Conservation (phyloP, 2,888 invertebrate genomes). For the Patella pellucida region DNA sequence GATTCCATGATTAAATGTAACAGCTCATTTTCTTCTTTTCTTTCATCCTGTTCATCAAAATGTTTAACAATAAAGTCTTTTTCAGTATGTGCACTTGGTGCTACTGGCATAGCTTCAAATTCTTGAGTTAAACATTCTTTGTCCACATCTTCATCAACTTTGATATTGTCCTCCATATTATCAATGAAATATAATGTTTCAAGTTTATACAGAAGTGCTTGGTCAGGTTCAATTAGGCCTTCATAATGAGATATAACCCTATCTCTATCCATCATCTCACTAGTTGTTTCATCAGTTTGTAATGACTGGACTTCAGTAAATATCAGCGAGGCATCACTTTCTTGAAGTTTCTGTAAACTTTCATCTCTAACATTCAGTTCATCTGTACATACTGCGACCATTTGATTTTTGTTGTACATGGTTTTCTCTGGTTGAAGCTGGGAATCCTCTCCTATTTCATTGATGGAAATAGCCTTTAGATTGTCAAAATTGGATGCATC, state of each 20-base stretch:
- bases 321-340: neutral
- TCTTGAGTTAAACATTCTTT: no score
- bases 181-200: slow-evolving; percentile 32
- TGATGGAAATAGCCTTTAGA: neutral
- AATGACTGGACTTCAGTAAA: neutral
- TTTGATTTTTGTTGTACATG: neutral
- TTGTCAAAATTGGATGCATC: slow-evolving; percentile 3
- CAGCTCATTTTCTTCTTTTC: slow-evolving; percentile 18
- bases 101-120: no score
- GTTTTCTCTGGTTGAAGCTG: neutral
- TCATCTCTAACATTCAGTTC: neutral
- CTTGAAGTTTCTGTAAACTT: neutral
- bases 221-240: neutral
- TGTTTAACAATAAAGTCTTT: neutral
- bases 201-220: slow-evolving; percentile 26
- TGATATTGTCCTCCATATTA: slow-evolving; percentile 7
- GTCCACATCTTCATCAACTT: neutral
- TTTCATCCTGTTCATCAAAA: no score
- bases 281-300: neutral
- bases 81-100: slow-evolving; percentile 11
- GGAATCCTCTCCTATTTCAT: neutral
- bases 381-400: neutral
- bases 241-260: neutral
- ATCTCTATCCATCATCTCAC: neutral
- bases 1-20: slow-evolving; percentile 24